A percentile compares a stretch with the other conserved stretches of the same genome.
Evolutionary conservation across 2,888 invertebrate genomes (phyloP).

Genomic region (Leptopterna dolabrata): DNA sequence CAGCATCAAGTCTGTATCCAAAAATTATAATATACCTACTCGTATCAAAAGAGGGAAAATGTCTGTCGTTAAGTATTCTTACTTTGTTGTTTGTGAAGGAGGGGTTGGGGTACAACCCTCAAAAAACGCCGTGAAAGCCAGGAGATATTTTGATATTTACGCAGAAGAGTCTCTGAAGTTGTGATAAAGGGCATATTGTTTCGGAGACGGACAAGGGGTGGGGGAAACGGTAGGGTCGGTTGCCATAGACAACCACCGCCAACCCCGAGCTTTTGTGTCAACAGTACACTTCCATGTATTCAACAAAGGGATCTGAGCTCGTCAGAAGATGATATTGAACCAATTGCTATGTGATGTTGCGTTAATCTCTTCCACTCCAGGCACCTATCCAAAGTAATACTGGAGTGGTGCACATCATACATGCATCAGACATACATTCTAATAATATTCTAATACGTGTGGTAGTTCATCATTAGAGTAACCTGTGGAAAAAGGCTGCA

Average conservation of each 20-base stretch:
- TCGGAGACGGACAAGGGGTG: not conserved
- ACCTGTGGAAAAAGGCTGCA: too few relatives aligned
- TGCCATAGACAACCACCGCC: conserved; percentile 51
- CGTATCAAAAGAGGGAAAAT: too few relatives aligned
- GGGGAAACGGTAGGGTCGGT: conserved; percentile 31
- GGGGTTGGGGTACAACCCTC: too few relatives aligned
- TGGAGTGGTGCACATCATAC: too few relatives aligned
- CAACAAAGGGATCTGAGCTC: conserved; percentile 3
- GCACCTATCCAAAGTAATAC: not conserved
- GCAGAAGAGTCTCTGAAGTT: conserved; percentile 33
- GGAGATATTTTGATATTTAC: conserved; percentile 31
- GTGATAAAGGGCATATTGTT: conserved; percentile 41
- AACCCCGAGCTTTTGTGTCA: conserved; percentile 52
- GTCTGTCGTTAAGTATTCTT: too few relatives aligned
- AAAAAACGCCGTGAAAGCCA: not conserved
- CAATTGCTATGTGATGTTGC: conserved; percentile 25
- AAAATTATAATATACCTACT: too few relatives aligned
- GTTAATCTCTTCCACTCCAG: conserved; percentile 25
- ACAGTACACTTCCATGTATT: conserved; percentile 52
- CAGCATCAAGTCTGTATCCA: too few relatives aligned
- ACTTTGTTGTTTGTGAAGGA: too few relatives aligned
- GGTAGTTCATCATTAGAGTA: too few relatives aligned
- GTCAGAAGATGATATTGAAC: conserved; percentile 40
- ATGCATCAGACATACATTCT: too few relatives aligned
- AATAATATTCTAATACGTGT: too few relatives aligned